Base-by-base conservation (phyloP, 2,888 invertebrate species). In the Punctoribates punctum region DNA sequence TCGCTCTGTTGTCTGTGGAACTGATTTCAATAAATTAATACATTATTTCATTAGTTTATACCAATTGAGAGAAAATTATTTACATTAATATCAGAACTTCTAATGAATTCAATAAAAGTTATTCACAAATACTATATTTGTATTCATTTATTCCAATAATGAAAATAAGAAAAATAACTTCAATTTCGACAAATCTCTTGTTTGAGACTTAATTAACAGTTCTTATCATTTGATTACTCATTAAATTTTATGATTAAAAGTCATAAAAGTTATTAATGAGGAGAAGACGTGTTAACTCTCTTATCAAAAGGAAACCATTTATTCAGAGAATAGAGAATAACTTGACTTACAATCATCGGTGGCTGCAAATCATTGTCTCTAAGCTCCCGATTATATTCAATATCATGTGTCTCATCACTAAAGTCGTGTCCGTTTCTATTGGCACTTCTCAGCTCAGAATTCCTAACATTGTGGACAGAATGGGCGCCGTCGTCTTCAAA, bases 281-380 rank as follows among this genome's bases (percentile, higher is more conserved):
- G 8, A 34, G 34, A 29, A 62, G n/a, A n/a, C n/a, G 27, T 23
- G 15, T 62, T 60, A 25, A 15, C 27, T 17, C 15, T 27, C n/a
- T n/a, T n/a, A 42, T 42, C 11, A 42, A 42, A 42, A 42, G 42
- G 8, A 9, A 42, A n/a, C 5, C 34, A 15, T 34, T 15, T 23
- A n/a, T 34, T 34, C 8, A 38, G 23, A 2, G 27, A 25, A 23
- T 3, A 27, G n/a, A 25, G 17, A 1, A 27, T 23, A 20, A 29
- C 17, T 70, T 70, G 38, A 29, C 70, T 70, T 70, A 70, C 70
- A 70, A 70, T 70, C 70, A 70, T 23, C 17, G 42, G 70, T 11
- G n/a, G 2, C 8, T 70, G 42, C n/a, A 20, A 38, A 15, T 0
- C 15, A 20, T n/a, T 27, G 13, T 70, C 70, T 42, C 42, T 70